Evolutionary conservation across 2,888 invertebrate species (phyloP).

Genomic region (Ametastegia equiseti): DNA sequence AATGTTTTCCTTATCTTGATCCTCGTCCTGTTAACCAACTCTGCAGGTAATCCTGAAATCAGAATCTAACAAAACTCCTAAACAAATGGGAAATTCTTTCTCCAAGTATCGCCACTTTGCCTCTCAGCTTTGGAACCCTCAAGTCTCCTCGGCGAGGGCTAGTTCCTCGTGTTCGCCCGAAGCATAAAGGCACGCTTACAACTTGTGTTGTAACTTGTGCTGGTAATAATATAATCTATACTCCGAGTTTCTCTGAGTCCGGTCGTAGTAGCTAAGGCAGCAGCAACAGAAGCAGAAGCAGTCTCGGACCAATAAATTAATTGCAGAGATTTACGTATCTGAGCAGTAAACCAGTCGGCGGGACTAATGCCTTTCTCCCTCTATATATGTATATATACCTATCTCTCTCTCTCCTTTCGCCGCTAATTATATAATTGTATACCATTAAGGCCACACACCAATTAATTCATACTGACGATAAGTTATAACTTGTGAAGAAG

Average conservation of each 20-base stretch:
- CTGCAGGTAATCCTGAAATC: too few species aligned
- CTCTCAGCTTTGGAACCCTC: too few species aligned
- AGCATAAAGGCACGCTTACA: neutral
- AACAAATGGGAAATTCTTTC: too few species aligned
- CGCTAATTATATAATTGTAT: conserved; percentile 75
- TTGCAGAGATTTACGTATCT: conserved; percentile 74
- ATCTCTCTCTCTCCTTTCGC: too few species aligned
- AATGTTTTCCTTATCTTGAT: neutral
- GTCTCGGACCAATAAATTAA: conserved; percentile 71
- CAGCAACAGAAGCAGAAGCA: too few species aligned
- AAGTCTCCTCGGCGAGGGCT: neutral
- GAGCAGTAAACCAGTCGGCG: conserved; percentile 72
- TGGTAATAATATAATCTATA: conserved; percentile 45
- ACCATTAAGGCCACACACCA: conserved; percentile 69
- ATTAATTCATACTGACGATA: conserved; percentile 62
- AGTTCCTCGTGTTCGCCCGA: neutral
- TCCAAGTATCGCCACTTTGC: too few species aligned
- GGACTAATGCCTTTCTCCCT: conserved; percentile 68
- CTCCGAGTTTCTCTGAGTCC: neutral
- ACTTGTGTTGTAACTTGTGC: neutral
- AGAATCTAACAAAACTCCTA: too few species aligned
- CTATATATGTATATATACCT: too few species aligned
- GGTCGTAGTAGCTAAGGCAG: neutral
- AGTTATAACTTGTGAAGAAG: conserved; percentile 47
- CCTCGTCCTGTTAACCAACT: neutral